These are phyloP conservation scores for Eutrigla gurnardus DNA, from an alignment of 2,797 vertebrate species.

Conservation along the genomic window DNA sequence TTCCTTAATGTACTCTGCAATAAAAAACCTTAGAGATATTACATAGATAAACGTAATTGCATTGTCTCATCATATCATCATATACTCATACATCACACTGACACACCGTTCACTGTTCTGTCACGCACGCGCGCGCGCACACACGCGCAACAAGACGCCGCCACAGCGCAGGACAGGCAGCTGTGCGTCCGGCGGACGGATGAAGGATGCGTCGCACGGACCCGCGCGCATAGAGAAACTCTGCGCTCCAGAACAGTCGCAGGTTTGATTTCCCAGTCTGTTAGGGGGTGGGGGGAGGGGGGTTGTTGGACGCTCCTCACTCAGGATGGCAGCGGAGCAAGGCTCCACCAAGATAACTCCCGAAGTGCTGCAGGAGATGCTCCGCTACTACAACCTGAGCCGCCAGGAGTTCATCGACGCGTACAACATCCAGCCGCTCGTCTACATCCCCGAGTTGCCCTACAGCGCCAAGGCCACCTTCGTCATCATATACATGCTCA, in stretches of 20 bases:
- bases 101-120: background rate
- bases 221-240: conserved; percentile 9
- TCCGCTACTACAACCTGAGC: conserved; percentile 86
- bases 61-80: too few species aligned
- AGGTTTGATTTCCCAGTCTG: background rate
- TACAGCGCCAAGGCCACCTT: conserved; percentile 82
- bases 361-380: conserved; percentile 82
- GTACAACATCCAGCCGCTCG: conserved; percentile 87
- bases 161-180: background rate
- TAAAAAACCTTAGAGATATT: background rate
- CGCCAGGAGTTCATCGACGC: conserved; percentile 86
- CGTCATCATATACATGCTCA: conserved; percentile 83
- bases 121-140: background rate
- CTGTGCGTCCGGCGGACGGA: background rate
- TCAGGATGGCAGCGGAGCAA: conserved; percentile 68
- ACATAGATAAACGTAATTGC: background rate
- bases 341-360: conserved; percentile 82
- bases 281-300: too few species aligned
- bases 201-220: conserved; percentile 30
- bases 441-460: conserved; percentile 87
- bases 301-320: background rate
- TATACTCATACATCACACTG: background rate
- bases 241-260: background rate
- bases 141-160: background rate
- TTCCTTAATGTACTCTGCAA: background rate